Evolutionary conservation across 1,140 invertebrate species (phyloP), one percentile per base, ranked within the genome.

Genomic region (Pectinophora gossypiella): DNA sequence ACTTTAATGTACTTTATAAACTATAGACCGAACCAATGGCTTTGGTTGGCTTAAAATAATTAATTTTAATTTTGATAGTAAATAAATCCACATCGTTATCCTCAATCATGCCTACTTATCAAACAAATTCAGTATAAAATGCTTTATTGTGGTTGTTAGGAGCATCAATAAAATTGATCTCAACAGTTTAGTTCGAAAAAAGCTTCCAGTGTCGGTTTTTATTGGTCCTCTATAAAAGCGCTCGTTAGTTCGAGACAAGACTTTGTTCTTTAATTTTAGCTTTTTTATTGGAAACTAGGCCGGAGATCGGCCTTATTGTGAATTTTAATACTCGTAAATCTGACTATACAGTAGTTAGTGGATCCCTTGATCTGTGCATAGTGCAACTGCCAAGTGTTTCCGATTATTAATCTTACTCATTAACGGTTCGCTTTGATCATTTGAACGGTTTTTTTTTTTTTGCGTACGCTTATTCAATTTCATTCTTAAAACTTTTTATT

Each of bases 151-250:
- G 67, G 64, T 22, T 60, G 20, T 20, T 44, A 44, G 19, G 9
- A 58, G 62, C 68, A 58, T 67, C 51, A 67, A 72, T 70, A 72
- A 71, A 70, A 69, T 62, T 72, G 64, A 70, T 70, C 60, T 64
- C 48, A 61, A 63, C 67, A 61, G 66, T 70, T 70, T 62, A 68
- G 61, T 71, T 64, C 74, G 72, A 75, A 78, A 79, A 72, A 72
- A 72, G 64, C 67, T 48, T 43, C 68, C 65, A 67, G 69, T 76
- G 73, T 71, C 61, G 56, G 69, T 76, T 82, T 84, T 84, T 80
- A 84, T 78, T 66, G 75, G 64, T 47, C 64, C 56, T 44, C 65
- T 62, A 82, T 82, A 85, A 84, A 82, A 79, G 68, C 66, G 65
- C 57, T 76, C 72, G 72, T 80, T 68, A 83, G 73, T 47, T 32